Evolutionary conservation across 2,797 vertebrate genomes (phyloP).

Genomic region (Phyllotis vaccarum): DNA sequence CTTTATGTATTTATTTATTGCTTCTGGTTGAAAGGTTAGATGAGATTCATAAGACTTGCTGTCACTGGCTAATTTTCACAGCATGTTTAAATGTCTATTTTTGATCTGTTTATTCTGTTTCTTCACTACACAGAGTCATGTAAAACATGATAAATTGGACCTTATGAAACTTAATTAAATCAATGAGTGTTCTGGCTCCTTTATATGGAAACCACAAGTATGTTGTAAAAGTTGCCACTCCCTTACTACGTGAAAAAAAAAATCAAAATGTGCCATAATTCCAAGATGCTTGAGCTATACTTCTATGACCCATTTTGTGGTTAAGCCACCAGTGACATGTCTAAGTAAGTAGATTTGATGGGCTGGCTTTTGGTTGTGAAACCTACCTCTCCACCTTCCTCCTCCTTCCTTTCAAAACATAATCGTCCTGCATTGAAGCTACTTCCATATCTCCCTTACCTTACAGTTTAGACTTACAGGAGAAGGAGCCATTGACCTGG

Average conservation of each 20-base stretch:
- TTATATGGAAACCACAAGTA: slow-evolving; percentile 88
- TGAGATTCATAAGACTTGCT: slow-evolving; percentile 81
- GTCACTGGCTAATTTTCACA: slow-evolving; percentile 85
- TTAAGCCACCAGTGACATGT: slow-evolving; percentile 87
- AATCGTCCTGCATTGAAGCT: slow-evolving; percentile 52
- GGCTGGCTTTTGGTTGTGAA: slow-evolving; percentile 85
- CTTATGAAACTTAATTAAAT: slow-evolving; percentile 88
- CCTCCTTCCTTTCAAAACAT: slow-evolving; percentile 77
- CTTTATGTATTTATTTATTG: slow-evolving; percentile 59
- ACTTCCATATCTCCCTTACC: slow-evolving; percentile 46
- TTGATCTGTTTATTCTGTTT: slow-evolving; percentile 87
- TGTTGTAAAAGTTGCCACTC: slow-evolving; percentile 88
- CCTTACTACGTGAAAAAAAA: slow-evolving; percentile 87
- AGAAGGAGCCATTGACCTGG: slow-evolving; percentile 52
- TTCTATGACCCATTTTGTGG: slow-evolving; percentile 86
- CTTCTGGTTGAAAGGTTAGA: slow-evolving; percentile 75
- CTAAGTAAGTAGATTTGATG: slow-evolving; percentile 88
- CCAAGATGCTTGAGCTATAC: slow-evolving; percentile 85
- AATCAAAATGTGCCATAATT: slow-evolving; percentile 88
- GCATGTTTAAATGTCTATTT: slow-evolving; percentile 85
- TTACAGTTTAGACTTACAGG: slow-evolving; percentile 76
- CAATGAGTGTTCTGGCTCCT: slow-evolving; percentile 86
- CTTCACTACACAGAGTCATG: slow-evolving; percentile 85
- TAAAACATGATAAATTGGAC: slow-evolving; percentile 89
- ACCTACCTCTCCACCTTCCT: slow-evolving; percentile 82